Evolutionary conservation across 2,113 vertebrate genomes (phyloP).

Genomic region (Melanerpes formicivorus): DNA sequence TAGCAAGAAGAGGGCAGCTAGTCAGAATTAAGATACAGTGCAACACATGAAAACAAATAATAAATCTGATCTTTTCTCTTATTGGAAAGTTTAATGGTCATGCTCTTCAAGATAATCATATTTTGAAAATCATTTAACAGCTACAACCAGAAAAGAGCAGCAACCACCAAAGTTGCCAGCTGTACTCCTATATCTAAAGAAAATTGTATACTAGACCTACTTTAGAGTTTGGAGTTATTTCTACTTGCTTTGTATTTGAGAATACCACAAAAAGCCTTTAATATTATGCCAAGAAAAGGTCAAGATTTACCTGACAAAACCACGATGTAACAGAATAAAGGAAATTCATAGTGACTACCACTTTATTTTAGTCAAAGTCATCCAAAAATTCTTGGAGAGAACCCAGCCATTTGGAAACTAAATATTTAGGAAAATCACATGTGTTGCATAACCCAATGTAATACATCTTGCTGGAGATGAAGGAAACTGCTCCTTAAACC

Average conservation of each 20-base stretch:
- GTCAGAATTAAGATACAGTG: background rate
- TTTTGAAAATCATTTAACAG: background rate
- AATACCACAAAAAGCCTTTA: background rate
- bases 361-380: background rate
- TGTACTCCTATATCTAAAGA: background rate
- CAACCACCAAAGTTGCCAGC: background rate
- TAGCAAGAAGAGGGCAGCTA: background rate
- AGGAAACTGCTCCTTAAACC: background rate
- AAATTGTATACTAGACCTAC: background rate
- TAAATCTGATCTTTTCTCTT: background rate
- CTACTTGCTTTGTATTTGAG: background rate
- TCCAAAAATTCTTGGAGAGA: background rate
- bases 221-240: background rate
- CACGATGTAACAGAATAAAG: background rate
- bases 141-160: background rate
- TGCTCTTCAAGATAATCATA: background rate
- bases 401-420: background rate
- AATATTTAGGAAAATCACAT: background rate
- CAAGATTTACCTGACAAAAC: background rate
- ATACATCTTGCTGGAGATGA: background rate
- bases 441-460: fast-evolving
- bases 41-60: background rate
- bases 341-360: background rate
- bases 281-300: background rate
- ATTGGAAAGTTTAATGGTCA: background rate